Percentiles rank a stretch among this genome's conserved stretches.
phyloP scores from a whole-genome alignment of 1,140 invertebrate genomes.

The Conus betulinus region DNA sequence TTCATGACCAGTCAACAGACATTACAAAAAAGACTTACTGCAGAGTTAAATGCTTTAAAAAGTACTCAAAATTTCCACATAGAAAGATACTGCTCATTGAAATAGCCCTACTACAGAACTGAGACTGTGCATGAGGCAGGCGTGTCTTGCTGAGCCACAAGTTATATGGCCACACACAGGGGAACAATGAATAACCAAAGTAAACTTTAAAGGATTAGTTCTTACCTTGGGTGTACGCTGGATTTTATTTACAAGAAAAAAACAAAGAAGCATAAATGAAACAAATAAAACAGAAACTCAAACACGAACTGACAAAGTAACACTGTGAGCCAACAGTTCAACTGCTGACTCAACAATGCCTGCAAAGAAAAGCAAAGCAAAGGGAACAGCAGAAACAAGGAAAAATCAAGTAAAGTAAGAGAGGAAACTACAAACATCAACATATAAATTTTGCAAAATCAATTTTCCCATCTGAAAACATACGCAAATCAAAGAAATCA shows the following conservation, averaged over 20 bases:
- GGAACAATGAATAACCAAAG: background rate
- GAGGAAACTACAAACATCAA: background rate
- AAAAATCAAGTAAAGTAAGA: background rate
- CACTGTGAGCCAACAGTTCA: too few species aligned
- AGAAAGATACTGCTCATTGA: too few species aligned
- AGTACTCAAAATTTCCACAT: too few species aligned
- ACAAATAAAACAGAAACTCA: background rate
- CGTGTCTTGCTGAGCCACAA: background rate
- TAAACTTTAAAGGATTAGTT: background rate
- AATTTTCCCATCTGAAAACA: background rate
- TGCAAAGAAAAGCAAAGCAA: too few species aligned
- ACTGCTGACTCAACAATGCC: too few species aligned
- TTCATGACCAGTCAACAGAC: too few species aligned
- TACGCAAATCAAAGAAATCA: background rate
- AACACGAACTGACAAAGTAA: background rate
- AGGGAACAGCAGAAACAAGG: too few species aligned
- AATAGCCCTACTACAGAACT: too few species aligned
- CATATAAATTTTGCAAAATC: background rate
- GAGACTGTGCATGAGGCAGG: background rate
- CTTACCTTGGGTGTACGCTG: slow-evolving; percentile 21
- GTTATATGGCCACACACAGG: background rate
- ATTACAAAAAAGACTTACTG: too few species aligned
- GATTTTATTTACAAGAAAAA: background rate
- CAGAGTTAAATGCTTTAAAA: too few species aligned
- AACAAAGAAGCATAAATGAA: background rate